A percentile compares a stretch with the other conserved stretches of the same genome.
phyloP scores from a whole-genome alignment of 2,888 invertebrate species.

The Cynaeus angustus region DNA sequence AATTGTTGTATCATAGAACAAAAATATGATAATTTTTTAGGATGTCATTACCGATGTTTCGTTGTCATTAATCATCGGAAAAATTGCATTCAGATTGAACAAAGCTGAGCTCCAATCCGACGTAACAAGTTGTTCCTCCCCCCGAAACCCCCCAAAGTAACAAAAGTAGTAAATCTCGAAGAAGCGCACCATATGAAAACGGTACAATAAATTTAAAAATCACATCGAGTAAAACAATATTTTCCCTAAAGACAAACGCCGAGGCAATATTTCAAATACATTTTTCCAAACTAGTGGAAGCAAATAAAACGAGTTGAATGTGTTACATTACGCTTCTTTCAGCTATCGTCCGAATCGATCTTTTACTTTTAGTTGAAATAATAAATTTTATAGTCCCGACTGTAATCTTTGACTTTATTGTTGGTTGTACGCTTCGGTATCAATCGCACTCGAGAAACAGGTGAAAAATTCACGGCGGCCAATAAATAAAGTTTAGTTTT shows the following conservation, averaged over 20 bases:
- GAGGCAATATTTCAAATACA: slow-evolving; percentile 44
- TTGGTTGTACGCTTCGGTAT: slow-evolving; percentile 6
- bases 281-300: slow-evolving; percentile 42
- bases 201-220: slow-evolving; percentile 46
- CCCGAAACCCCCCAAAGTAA: slow-evolving; percentile 21
- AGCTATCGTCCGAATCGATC: slow-evolving; percentile 44
- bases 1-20: no score
- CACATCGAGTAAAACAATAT: slow-evolving; percentile 44
- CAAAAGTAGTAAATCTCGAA: slow-evolving; percentile 46
- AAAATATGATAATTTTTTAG: no score
- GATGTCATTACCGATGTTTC: no score
- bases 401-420: slow-evolving; percentile 36
- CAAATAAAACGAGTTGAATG: slow-evolving; percentile 43
- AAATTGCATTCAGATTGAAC: no score
- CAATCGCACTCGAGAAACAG: background rate
- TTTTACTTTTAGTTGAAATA: slow-evolving; percentile 47
- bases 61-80: no score
- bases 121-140: slow-evolving; percentile 5
- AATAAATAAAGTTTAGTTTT: background rate
- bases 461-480: background rate
- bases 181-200: slow-evolving; percentile 49
- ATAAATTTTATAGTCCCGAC: slow-evolving; percentile 43
- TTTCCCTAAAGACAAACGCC: slow-evolving; percentile 41
- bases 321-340: slow-evolving; percentile 42
- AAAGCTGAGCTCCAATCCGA: background rate